A percentile compares a stretch with the other conserved stretches of the same genome.
Conservation (phyloP, 2,113 vertebrate genomes). For the Xenopus tropicalis region DNA sequence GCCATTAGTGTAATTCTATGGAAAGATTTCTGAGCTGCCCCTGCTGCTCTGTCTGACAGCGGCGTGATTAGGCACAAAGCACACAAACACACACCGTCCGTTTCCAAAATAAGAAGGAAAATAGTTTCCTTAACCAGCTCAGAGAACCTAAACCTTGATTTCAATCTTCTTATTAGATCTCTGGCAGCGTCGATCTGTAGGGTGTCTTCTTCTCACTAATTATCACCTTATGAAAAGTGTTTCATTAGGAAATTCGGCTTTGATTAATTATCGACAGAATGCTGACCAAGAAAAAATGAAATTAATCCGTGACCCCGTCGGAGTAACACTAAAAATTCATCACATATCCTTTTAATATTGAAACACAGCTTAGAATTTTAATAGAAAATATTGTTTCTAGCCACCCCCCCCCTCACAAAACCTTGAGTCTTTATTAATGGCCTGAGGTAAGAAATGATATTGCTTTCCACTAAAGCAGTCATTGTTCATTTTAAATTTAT, state of each 20-base stretch:
- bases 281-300: constrained; percentile 85
- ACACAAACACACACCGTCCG: constrained; percentile 9
- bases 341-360: constrained; percentile 83
- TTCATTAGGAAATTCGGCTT: constrained; percentile 95
- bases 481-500: constrained; percentile 85
- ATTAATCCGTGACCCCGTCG: constrained; percentile 77
- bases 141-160: constrained; percentile 60
- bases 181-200: constrained; percentile 70
- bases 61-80: constrained; percentile 24
- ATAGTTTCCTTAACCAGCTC: constrained; percentile 51
- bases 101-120: constrained; percentile 13
- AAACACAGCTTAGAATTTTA: constrained; percentile 76
- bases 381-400: constrained; percentile 76
- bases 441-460: constrained; percentile 72
- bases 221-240: constrained; percentile 98
- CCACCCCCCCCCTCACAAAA: constrained; percentile 52
- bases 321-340: constrained; percentile 77
- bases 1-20: constrained; percentile 32
- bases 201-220: constrained; percentile 83
- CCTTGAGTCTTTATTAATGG: constrained; percentile 81
- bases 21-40: background rate
- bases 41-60: constrained; percentile 26
- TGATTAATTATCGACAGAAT: constrained; percentile 95
- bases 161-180: constrained; percentile 75
- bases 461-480: constrained; percentile 72